These are phyloP conservation scores for Bradysia coprophila DNA, from an alignment of 1,140 invertebrate genomes.

Conservation along the genomic window DNA sequence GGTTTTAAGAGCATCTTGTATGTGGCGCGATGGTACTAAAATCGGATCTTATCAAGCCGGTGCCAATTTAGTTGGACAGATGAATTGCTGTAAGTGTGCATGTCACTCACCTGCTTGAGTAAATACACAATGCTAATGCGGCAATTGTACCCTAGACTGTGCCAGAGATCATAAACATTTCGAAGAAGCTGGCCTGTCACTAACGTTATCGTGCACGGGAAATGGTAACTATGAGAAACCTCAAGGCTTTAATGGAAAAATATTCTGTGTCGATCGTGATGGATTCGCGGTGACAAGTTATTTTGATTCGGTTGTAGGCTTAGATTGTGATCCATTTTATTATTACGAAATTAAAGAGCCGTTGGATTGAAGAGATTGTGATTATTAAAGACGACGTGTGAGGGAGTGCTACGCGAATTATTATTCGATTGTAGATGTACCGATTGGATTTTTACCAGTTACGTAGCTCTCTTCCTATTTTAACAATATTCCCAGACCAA, in stretches of 20 bases:
- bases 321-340: not conserved
- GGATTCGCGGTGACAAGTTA: conserved; percentile 22
- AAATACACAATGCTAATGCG: not conserved
- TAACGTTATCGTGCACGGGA: conserved; percentile 22
- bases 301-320: not conserved
- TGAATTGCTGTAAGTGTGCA: conserved; percentile 32
- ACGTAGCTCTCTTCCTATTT: too few species aligned
- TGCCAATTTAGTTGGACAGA: conserved; percentile 15
- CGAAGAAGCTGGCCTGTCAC: conserved; percentile 21
- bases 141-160: too few species aligned
- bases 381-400: too few species aligned
- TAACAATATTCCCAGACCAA: too few species aligned
- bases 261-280: conserved; percentile 31
- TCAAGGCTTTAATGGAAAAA: conserved; percentile 23
- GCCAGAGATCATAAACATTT: conserved; percentile 29
- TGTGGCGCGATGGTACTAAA: conserved; percentile 27
- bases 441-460: too few species aligned
- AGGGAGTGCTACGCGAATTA: too few species aligned
- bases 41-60: conserved; percentile 22
- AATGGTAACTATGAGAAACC: conserved; percentile 30
- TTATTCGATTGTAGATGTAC: too few species aligned
- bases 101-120: not conserved
- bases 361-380: too few species aligned
- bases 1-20: conserved; percentile 30
- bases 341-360: not conserved